phyloP scores from a whole-genome alignment of 2,113 vertebrate species.

The Anhinga anhinga region DNA sequence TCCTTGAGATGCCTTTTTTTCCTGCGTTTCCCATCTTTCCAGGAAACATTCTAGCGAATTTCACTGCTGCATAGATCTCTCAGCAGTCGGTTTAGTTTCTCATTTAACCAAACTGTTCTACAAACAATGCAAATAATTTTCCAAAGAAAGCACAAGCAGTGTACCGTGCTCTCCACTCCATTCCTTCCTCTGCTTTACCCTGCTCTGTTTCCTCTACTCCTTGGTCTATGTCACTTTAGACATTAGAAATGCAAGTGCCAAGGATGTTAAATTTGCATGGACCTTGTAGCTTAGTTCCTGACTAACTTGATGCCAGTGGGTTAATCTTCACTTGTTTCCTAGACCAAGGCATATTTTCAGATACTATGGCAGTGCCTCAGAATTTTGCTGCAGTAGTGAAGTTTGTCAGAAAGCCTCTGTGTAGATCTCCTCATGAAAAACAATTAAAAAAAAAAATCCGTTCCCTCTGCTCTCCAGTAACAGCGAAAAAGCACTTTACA shows the following conservation, averaged over 20 bases:
- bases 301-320: neutral
- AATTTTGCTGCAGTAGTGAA: neutral
- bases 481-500: neutral
- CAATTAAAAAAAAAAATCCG: neutral
- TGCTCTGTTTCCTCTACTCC: neutral
- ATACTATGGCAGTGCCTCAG: neutral
- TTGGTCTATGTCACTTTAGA: neutral
- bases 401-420: neutral
- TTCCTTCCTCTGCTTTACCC: neutral
- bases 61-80: neutral
- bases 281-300: neutral
- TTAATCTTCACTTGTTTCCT: neutral
- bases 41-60: conserved; percentile 19
- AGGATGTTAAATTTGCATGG: neutral
- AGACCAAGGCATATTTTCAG: neutral
- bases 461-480: neutral
- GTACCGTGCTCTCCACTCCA: neutral
- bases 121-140: neutral
- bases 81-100: neutral
- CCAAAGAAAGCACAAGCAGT: neutral
- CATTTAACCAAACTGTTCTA: neutral
- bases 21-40: neutral
- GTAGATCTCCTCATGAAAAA: neutral
- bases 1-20: neutral
- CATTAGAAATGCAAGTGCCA: neutral